A percentile compares a stretch with the other conserved stretches of the same genome.
Evolutionary conservation across 2,797 vertebrate species (phyloP).

Genomic region (Alectoris magna): DNA sequence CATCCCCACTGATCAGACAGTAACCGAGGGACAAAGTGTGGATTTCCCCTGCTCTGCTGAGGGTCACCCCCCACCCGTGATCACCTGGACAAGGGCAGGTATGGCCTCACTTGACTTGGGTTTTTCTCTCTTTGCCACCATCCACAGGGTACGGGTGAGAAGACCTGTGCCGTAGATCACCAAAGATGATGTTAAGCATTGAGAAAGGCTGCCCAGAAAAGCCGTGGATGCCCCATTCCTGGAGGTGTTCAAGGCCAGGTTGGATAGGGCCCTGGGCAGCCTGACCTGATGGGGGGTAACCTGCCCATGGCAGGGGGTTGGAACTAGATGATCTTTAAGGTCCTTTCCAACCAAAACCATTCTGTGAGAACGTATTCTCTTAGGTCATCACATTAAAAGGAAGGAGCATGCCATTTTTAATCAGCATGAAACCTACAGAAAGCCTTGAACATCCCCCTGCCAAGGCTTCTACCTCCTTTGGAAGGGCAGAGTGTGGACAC

Average conservation of each 20-base stretch:
- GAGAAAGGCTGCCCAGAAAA: not conserved
- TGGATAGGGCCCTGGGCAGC: no score
- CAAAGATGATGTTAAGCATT: not conserved
- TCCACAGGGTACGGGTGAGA: not conserved
- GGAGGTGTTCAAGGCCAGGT: no score
- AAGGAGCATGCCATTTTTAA: not conserved
- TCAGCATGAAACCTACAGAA: not conserved
- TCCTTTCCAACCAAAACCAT: no score
- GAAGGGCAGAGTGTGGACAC: not conserved
- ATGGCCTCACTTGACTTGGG: not conserved
- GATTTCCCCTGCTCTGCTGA: constrained; percentile 76
- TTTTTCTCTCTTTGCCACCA: not conserved
- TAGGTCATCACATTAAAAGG: not conserved
- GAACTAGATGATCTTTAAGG: no score
- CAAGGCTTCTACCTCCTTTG: not conserved
- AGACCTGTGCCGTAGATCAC: not conserved
- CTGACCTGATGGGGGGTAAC: no score
- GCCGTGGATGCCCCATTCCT: no score
- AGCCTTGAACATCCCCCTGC: not conserved
- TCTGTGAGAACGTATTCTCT: not conserved
- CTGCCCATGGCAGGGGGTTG: no score
- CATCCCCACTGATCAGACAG: constrained; percentile 71
- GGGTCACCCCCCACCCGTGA: constrained; percentile 72
- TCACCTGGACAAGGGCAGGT: constrained; percentile 80
- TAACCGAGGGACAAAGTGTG: constrained; percentile 74